Conservation (phyloP, 2,113 vertebrate species). For the Puffinus mauretanicus region DNA sequence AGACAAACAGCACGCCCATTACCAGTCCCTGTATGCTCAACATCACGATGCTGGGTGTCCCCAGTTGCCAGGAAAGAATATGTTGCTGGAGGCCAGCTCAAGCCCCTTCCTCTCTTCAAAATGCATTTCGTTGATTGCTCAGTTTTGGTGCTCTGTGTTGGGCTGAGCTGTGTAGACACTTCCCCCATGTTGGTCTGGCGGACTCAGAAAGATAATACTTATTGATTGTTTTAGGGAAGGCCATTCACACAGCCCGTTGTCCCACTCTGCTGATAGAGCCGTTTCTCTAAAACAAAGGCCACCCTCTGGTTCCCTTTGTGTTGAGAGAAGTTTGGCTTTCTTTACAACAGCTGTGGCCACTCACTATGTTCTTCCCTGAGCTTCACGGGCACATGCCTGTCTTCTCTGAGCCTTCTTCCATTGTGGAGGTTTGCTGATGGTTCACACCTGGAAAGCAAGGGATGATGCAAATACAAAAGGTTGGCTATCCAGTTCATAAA, state of each 20-base stretch:
- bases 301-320: background rate
- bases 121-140: accelerated
- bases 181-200: background rate
- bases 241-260: background rate
- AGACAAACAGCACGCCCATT: background rate
- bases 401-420: background rate
- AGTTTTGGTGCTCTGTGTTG: background rate
- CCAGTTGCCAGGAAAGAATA: background rate
- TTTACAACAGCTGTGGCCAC: background rate
- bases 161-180: background rate
- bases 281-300: background rate
- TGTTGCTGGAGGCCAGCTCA: background rate
- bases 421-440: background rate
- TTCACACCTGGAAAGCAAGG: background rate
- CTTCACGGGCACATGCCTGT: background rate
- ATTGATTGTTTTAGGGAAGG: background rate
- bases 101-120: background rate
- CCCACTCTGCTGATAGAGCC: background rate
- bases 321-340: background rate
- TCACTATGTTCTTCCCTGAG: background rate
- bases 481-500: background rate
- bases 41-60: accelerated
- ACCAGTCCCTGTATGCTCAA: background rate
- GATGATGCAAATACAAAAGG: background rate
- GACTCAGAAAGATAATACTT: background rate